Evolutionary conservation across 2,888 invertebrate genomes (phyloP).

Genomic region (Dendrolimus pini): DNA sequence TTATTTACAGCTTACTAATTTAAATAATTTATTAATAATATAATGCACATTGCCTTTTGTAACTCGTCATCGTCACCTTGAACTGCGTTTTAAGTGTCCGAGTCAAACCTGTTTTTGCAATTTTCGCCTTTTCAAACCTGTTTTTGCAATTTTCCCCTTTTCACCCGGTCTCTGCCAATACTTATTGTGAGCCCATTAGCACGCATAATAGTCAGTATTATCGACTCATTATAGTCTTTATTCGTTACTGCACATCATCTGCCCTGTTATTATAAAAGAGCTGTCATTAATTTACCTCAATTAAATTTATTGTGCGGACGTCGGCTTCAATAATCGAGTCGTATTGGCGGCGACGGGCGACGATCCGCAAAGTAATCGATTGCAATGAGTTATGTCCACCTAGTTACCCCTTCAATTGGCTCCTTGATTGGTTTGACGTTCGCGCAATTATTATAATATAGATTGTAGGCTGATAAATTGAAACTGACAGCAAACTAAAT

Average conservation of each 20-base stretch:
- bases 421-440: constrained; percentile 71
- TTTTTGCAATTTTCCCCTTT: too few relatives aligned
- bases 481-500: constrained; percentile 56
- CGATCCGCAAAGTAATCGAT: constrained; percentile 62
- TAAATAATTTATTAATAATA: too few relatives aligned
- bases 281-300: constrained; percentile 65
- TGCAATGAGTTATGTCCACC: constrained; percentile 64
- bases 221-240: too few relatives aligned
- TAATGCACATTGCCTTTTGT: too few relatives aligned
- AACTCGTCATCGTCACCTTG: too few relatives aligned
- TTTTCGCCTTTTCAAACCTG: too few relatives aligned
- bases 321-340: constrained; percentile 63
- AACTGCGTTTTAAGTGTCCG: too few relatives aligned
- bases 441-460: constrained; percentile 53
- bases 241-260: background rate
- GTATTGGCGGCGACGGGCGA: constrained; percentile 42
- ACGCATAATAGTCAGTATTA: too few relatives aligned
- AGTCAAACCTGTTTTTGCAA: too few relatives aligned
- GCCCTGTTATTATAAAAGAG: constrained; percentile 53
- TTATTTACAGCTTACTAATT: too few relatives aligned
- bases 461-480: constrained; percentile 56
- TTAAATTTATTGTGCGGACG: constrained; percentile 67
- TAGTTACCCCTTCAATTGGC: constrained; percentile 74
- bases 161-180: too few relatives aligned
- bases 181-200: too few relatives aligned